Base-by-base conservation (phyloP, 92 coral and sea anemone species). In the Pocillopora grandis region DNA sequence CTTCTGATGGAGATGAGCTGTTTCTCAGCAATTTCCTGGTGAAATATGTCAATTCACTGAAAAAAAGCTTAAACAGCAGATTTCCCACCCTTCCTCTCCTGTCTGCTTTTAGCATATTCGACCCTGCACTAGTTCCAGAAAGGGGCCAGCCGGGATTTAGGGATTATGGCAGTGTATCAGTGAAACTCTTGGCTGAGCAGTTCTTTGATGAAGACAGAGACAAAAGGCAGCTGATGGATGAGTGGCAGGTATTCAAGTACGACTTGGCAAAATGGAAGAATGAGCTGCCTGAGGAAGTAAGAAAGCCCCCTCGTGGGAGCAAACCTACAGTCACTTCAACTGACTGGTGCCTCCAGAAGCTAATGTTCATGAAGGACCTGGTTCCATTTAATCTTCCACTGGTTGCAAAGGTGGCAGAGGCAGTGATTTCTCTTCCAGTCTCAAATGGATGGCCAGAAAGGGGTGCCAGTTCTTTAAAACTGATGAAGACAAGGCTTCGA, bases 11-110 rank as follows among this genome's bases (percentile, higher is more conserved):
- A 35, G 42, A 68, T 14, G 20, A 68, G 49, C 13, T 52, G 48
- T 80, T 42, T 61, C 84, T 65, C 21, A 80, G 23, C 31, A 80
- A 80, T 81, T 81, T 81, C 68, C 58, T 57, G 36, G 55, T 27
- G 67, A 81, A 81, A 62, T 70, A 81, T 74, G 78, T 74, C 78
- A 74, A 23, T 74, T 74, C 78, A 23, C 62, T 74, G 78, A 74
- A 56, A 74, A 61, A 74, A 13, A 42, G 52, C 8, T 3, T 42
- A 3, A 42, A 42, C 8, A 42, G 8, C 8, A 7, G 52, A 42
- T 42, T 79, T 11, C 74, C 74, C 10, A 36, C 58, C 62, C 74
- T 79, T 37, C 83, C 60, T 2, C 83, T 65, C 10, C 62, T 79
- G 9, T 65, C 74, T 79, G 36, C 75, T 4, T 79, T 79, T 48